These are phyloP conservation scores for Hucho hucho DNA, from an alignment of 2,113 vertebrate species.

Conservation along the genomic window DNA sequence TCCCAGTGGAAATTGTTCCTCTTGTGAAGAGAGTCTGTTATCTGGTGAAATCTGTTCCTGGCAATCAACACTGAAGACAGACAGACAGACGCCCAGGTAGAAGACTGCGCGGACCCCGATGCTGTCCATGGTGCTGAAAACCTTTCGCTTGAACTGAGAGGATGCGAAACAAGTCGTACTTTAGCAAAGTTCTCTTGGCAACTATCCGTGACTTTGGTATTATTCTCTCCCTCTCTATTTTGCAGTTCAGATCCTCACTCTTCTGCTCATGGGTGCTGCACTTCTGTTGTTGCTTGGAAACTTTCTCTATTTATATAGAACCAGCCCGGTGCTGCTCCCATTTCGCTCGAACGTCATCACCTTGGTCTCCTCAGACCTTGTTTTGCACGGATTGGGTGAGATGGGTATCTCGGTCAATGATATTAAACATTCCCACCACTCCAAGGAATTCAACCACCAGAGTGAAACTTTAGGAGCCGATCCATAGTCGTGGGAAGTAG, in stretches of 20 bases:
- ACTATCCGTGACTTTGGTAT: neutral
- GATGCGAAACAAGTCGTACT: neutral
- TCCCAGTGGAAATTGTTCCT: slow-evolving; percentile 31
- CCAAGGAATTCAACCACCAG: neutral
- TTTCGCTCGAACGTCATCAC: slow-evolving; percentile 41
- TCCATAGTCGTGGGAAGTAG: neutral
- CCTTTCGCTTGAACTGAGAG: neutral
- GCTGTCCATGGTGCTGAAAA: slow-evolving; percentile 44
- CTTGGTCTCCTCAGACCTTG: slow-evolving; percentile 16
- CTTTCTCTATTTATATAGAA: slow-evolving; percentile 55
- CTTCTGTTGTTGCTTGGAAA: slow-evolving; percentile 35
- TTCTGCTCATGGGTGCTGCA: slow-evolving; percentile 3
- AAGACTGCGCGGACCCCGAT: slow-evolving; percentile 20
- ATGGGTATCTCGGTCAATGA: slow-evolving; percentile 22
- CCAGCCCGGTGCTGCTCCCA: neutral
- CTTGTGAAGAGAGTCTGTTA: slow-evolving; percentile 29
- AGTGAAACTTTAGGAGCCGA: neutral
- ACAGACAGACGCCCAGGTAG: slow-evolving; percentile 45
- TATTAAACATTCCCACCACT: neutral
- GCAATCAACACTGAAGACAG: slow-evolving; percentile 35
- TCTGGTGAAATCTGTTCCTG: slow-evolving; percentile 40
- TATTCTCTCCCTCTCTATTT: neutral
- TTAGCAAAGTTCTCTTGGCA: neutral
- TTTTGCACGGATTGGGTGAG: slow-evolving; percentile 19
- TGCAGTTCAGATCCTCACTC: neutral